A percentile compares a stretch with the other conserved stretches of the same genome.
Conservation (phyloP, 2,113 vertebrate species). For the Nothocercus julius region DNA sequence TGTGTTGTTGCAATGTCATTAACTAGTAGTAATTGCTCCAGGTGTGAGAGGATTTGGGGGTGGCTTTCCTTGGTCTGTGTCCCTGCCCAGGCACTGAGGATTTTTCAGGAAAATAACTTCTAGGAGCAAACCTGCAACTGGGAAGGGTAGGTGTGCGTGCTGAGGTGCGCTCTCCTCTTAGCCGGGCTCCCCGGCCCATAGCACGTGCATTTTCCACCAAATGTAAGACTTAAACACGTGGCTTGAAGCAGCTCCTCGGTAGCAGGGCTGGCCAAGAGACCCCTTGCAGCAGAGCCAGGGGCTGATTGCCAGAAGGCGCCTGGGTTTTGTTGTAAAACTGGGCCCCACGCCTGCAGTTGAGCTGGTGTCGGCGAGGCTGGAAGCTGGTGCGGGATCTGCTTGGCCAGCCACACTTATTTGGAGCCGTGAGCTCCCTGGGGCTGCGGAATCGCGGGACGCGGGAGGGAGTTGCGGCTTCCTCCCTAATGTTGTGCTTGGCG, state of each 20-base stretch:
- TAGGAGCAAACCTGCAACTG: fast-evolving
- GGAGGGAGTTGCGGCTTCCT: not conserved
- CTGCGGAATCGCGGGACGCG: fast-evolving
- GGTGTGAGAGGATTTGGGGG: not conserved
- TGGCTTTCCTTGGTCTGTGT: not conserved
- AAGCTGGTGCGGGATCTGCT: fast-evolving
- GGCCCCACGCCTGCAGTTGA: not conserved
- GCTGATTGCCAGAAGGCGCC: not conserved
- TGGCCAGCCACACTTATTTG: fast-evolving
- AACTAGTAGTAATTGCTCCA: not conserved
- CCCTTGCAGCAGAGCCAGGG: not conserved
- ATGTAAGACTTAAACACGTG: fast-evolving
- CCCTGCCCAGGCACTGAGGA: fast-evolving
- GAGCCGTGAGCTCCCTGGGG: not conserved
- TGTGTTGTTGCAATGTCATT: not conserved
- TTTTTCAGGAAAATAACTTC: not conserved
- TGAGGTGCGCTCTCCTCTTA: not conserved
- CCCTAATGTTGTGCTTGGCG: not conserved
- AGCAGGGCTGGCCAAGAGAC: not conserved
- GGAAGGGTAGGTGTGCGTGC: fast-evolving
- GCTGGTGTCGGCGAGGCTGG: fast-evolving
- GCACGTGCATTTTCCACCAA: fast-evolving
- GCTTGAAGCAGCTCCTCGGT: not conserved
- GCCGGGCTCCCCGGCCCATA: fast-evolving
- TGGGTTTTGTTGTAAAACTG: fast-evolving